These are phyloP conservation scores for Chrysopilus asiliformis DNA, from an alignment of 2,888 invertebrate species.

Conservation along the genomic window DNA sequence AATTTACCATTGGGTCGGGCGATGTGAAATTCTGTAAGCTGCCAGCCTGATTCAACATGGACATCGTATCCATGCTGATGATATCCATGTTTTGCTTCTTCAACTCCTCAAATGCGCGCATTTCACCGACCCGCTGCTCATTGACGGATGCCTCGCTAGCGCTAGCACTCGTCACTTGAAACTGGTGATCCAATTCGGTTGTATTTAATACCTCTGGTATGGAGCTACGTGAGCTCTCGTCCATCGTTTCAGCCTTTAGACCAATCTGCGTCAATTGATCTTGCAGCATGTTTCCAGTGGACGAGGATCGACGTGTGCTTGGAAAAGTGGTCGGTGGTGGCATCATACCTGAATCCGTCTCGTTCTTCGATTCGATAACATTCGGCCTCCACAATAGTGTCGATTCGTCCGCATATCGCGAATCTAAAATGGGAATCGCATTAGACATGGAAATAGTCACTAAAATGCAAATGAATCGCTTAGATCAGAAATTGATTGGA, in stretches of 20 bases:
- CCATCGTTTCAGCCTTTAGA: conserved; percentile 54
- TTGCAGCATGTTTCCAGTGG: conserved; percentile 40
- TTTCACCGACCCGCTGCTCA: conserved; percentile 20
- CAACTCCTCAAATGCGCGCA: no score
- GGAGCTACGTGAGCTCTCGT: conserved; percentile 53
- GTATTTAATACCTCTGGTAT: conserved; percentile 25
- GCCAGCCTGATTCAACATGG: conserved; percentile 24
- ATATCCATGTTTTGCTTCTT: conserved; percentile 13
- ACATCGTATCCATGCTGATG: conserved; percentile 17
- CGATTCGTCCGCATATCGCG: no score
- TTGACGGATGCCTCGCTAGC: conserved; percentile 23
- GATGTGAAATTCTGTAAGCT: conserved; percentile 28
- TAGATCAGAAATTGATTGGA: no score
- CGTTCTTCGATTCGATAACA: conserved; percentile 36
- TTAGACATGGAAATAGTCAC: no score
- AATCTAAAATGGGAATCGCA: no score
- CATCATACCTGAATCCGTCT: conserved; percentile 50
- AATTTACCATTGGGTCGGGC: conserved; percentile 11
- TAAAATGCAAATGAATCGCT: no score
- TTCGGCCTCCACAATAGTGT: conserved; percentile 11
- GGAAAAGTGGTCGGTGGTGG: conserved; percentile 49
- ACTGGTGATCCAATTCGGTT: conserved; percentile 15
- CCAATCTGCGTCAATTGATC: conserved; percentile 41
- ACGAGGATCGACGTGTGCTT: conserved; percentile 49
- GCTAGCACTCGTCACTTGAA: conserved; percentile 10